Conservation (phyloP, 2,888 invertebrate species). For the Andrena fulva region DNA sequence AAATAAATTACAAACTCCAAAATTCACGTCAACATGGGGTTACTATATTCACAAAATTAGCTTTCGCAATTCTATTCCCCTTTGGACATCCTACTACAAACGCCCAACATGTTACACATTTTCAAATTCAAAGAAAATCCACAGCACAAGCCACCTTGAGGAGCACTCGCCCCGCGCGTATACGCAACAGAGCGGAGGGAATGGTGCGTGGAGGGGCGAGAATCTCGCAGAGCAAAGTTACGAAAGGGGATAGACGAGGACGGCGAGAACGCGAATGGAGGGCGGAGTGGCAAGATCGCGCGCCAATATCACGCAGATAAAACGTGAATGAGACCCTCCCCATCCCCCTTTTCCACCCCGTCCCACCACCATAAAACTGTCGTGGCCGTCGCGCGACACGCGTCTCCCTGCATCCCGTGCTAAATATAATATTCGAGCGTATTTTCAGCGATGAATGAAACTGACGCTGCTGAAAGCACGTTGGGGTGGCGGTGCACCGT, state of each 20-base stretch:
- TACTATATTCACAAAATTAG: too few species aligned
- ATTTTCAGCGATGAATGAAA: conserved; percentile 84
- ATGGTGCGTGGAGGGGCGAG: neutral
- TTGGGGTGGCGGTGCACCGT: conserved; percentile 2
- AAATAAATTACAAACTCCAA: too few species aligned
- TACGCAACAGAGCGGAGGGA: too few species aligned
- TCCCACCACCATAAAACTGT: conserved; percentile 64
- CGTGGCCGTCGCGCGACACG: conserved; percentile 57
- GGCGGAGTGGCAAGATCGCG: conserved; percentile 24
- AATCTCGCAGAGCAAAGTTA: conserved; percentile 2
- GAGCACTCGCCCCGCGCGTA: too few species aligned
- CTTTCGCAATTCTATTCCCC: too few species aligned
- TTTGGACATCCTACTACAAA: too few species aligned
- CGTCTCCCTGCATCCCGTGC: conserved; percentile 61
- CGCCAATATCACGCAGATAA: conserved; percentile 60
- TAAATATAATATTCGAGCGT: conserved; percentile 82
- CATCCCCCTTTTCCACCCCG: conserved; percentile 47
- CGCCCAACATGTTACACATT: too few species aligned
- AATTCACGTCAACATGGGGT: too few species aligned
- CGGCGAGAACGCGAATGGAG: neutral
- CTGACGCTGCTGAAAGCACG: conserved; percentile 41
- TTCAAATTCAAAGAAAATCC: too few species aligned
- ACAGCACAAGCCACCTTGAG: too few species aligned
- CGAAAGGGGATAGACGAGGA: neutral
- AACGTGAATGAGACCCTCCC: conserved; percentile 72